Base-by-base conservation (phyloP, 2,888 invertebrate species). In the Volucella zonaria region DNA sequence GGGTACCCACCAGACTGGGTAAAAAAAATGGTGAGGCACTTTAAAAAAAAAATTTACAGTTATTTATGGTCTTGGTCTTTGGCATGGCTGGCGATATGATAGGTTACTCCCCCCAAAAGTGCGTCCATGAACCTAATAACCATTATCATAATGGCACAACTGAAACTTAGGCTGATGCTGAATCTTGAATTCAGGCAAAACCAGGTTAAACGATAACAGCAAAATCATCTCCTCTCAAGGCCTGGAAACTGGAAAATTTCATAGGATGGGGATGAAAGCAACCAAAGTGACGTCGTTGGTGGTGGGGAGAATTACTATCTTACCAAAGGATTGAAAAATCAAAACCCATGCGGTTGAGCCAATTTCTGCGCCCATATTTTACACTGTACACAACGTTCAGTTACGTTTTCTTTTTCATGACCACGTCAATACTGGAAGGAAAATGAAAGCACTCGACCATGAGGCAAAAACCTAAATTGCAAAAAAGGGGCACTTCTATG, bases 201-300 rank as follows among this genome's bases (percentile, higher is more conserved):
- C 54, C 49, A 51, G 45, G 59, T 54, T 76, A 54, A 52, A 43
- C 62, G 67, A 78, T 56, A 73, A 77, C 70, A 74, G 74, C 77
- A 58, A 51, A 73, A 73, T 67, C 67, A 73, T 56, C 82, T 49
- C 51, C 82, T 73, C 77, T 73, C 51, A 47, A 40, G 70, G 47
- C 64, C 54, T 54, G 47, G 52, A 77, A 59, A 40, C 52, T 82
- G 62, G 45, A 31, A 31, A 6, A 31, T 31, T 31, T 31, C 31
- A 31, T 31, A 31, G 43, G 64, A 59, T n/a, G 15, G 31, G 31
- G 18, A 52, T 42, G 56, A 8, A 31, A 42, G 18, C 43, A 47
- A 52, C 40, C 51, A 8, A 75, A 15, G 42, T 67, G 66, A 82
- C 67, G 74, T 54, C 58, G 68, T 31, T 6, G 2, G 31, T 31